phyloP scores from a whole-genome alignment of 92 coral and sea anemone species.

The Porites rus region DNA sequence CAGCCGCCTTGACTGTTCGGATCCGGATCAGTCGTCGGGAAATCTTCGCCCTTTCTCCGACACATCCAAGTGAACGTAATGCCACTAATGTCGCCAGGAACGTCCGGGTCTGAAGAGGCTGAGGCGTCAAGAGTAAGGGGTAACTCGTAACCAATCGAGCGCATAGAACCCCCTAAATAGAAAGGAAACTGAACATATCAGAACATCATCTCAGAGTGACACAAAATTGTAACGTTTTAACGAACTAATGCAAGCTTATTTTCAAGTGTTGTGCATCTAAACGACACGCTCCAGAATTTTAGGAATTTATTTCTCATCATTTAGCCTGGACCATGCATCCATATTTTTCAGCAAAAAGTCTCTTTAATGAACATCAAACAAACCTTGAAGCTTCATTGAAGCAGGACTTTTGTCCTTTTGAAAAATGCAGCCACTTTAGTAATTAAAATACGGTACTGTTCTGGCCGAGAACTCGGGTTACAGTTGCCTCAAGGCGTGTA shows the following conservation, averaged over 20 bases:
- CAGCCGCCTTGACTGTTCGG: slow-evolving; percentile 76
- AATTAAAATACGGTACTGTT: too few species aligned
- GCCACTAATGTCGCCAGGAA: slow-evolving; percentile 69
- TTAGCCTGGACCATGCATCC: background rate
- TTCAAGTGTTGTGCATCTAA: background rate
- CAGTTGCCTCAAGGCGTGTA: too few species aligned
- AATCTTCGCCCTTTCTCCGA: slow-evolving; percentile 65
- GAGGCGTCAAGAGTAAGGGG: slow-evolving; percentile 81
- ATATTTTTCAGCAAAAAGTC: background rate
- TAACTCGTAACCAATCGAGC: slow-evolving; percentile 82
- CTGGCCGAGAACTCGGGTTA: too few species aligned
- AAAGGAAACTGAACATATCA: background rate
- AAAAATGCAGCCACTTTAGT: too few species aligned
- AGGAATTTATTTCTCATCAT: background rate
- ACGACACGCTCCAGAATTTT: background rate
- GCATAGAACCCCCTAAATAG: slow-evolving; percentile 74
- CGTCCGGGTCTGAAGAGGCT: slow-evolving; percentile 87
- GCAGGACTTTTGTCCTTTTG: background rate
- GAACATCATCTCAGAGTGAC: background rate
- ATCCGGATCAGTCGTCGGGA: slow-evolving; percentile 52
- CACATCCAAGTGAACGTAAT: slow-evolving; percentile 85
- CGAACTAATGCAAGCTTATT: background rate
- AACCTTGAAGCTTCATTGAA: background rate
- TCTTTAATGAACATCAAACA: background rate
- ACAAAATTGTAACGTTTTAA: background rate